Evolutionary conservation across 2,113 vertebrate genomes (phyloP).

Genomic region (Tretioscincus oriximinensis): DNA sequence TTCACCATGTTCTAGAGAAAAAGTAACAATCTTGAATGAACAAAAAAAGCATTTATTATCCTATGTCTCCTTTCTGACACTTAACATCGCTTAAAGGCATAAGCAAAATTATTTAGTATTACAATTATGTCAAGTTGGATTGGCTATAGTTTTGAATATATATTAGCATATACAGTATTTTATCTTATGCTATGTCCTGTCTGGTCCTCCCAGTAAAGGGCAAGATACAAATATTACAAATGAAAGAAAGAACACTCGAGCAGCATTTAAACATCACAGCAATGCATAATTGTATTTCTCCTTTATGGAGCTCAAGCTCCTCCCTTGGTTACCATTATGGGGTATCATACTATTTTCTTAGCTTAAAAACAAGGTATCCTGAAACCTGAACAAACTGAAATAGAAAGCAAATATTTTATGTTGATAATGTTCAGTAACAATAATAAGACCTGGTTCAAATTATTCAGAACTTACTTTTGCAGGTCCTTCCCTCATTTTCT

Average conservation of each 20-base stretch:
- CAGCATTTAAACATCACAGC: not conserved
- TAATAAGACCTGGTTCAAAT: constrained; percentile 36
- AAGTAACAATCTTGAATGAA: constrained; percentile 36
- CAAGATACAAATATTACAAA: not conserved
- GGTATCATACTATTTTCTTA: no score
- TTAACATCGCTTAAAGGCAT: not conserved
- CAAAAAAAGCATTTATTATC: not conserved
- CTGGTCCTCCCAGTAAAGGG: not conserved
- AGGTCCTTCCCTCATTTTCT: constrained; percentile 98
- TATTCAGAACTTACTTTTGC: constrained; percentile 83
- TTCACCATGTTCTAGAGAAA: constrained; percentile 94
- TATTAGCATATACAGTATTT: no score
- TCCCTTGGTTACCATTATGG: no score
- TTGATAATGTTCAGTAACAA: no score
- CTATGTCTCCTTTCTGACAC: not conserved
- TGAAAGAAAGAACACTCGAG: not conserved
- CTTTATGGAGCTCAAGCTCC: not conserved
- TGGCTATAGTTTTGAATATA: no score
- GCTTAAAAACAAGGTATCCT: no score
- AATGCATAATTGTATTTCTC: not conserved
- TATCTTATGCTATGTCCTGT: no score
- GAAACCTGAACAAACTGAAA: no score
- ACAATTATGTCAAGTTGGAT: no score
- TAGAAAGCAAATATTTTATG: no score
- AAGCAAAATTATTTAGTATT: not conserved